A percentile compares a stretch with the other conserved stretches of the same genome.
Conservation (phyloP, 2,797 vertebrate species). For the Pipistrellus pipistrellus region DNA sequence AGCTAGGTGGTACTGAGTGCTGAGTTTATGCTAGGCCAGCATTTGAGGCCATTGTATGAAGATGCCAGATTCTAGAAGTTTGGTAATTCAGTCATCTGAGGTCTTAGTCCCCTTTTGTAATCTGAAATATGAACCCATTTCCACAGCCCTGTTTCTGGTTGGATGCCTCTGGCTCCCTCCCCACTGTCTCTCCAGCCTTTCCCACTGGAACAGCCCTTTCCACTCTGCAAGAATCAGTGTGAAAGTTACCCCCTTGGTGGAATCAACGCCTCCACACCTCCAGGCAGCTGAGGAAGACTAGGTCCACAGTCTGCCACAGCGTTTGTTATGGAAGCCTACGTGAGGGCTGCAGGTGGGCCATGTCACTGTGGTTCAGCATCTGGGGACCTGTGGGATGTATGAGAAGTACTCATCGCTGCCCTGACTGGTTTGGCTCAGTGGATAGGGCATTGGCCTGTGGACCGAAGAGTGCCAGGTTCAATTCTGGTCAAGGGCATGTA, state of each 20-base stretch:
- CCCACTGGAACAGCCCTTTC: not conserved
- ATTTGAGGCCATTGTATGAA: not conserved
- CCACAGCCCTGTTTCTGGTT: not conserved
- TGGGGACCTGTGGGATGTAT: not conserved
- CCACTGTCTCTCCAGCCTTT: not conserved
- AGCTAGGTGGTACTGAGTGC: not conserved
- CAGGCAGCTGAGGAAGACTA: no score
- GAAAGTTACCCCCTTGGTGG: not conserved
- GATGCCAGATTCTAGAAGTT: not conserved
- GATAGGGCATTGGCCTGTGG: no score
- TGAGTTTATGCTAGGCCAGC: not conserved
- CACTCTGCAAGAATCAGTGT: not conserved
- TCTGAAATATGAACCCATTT: not conserved
- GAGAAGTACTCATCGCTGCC: not conserved
- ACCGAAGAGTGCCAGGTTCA: no score
- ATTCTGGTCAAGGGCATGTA: no score
- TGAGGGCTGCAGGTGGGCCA: not conserved
- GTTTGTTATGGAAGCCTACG: fast-evolving
- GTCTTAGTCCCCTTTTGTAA: not conserved
- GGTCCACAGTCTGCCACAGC: not conserved
- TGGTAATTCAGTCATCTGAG: not conserved
- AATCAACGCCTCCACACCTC: not conserved
- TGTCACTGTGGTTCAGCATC: not conserved
- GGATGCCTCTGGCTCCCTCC: not conserved
- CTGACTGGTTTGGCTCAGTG: no score